Base-by-base conservation (phyloP, 2,888 invertebrate genomes). In the Charanyca ferruginea region DNA sequence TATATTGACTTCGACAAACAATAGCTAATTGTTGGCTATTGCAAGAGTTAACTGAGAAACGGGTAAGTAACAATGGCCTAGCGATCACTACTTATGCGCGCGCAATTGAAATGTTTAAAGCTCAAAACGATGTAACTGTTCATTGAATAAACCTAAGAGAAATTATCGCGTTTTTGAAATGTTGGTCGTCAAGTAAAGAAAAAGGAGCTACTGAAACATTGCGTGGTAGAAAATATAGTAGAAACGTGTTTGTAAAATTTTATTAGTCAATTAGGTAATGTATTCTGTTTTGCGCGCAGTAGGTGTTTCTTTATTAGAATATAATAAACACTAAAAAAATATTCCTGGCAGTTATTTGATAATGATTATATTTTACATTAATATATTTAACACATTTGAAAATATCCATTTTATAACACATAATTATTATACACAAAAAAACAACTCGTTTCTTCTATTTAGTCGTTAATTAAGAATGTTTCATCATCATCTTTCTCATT, bases 11-110 rank as follows among this genome's bases (percentile, higher is more conserved):
- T 61, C 58, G 77, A 73, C 66, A 76, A 82, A 82, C 80, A 80
- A 80, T 73, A 80, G 83, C 83, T 82, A 80, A 80, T 80, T 82
- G 77, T 80, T 66, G 65, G 73, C 80, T 70, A 65, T 80, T 73
- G 77, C 77, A 80, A 73, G 68, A 71, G 62, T 71, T 76, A 68
- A 80, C 70, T 80, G 58, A 80, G 77, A 68, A 82, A 73, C 77
- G 59, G 68, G 63, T 63, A 71, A 73, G 48, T 76, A 80, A 82
- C 77, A 82, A 80, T 80, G 68, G 62, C 42, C 47, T 66, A 73
- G 68, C 77, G 61, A 76, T 73, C 70, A 80, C 66, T 77, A 76
- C 77, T 79, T 79, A 76, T 65, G 70, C 59, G n/a, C n/a, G n/a
- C n/a, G 65, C 65, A 67, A 73, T 79, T 79, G 67, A 54, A 82